Evolutionary conservation across 2,888 invertebrate species (phyloP), one percentile per base, ranked within the genome.

Genomic region (Drosophila robusta): DNA sequence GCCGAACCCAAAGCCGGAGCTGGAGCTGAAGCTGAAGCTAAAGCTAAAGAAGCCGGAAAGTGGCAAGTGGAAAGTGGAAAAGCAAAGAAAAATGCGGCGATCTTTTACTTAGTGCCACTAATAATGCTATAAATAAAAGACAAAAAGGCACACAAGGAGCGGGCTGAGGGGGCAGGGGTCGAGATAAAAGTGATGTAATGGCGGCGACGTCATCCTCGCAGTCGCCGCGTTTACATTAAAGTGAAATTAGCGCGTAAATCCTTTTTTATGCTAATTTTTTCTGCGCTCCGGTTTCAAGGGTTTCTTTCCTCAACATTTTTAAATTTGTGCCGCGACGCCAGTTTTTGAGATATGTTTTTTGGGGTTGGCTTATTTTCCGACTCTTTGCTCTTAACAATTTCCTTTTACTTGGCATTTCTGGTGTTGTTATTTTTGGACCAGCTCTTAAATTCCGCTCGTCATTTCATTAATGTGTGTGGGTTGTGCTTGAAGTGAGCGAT

Each of bases 161-260:
- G 1, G 6, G 29, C 6, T 9, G 36, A 12, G 16, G 32, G 24
- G 5, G 18, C 26, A 16, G 22, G 49, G 42, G 49, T 24, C 41
- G 45, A 83, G 83, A 84, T 84, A 87, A 84, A 84, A 84, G 86
- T 87, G 86, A 84, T 86, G 87, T 85, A 84, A 84, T 87, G 80
- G 86, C 80, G 60, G 73, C 77, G 77, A 87, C 83, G 83, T 85
- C 76, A 74, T 74, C 65, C 63, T 73, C 71, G 64, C 63, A 63
- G 77, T 75, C 66, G 78, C 63, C 54, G 80, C 46, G 68, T 63
- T 80, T 73, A 86, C 85, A 85, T 85, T 85, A 85, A 85, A 85
- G 87, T 86, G 80, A 85, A 85, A 85, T 85, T 85, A 85, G 85
- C 85, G 88, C 80, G 70, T 80, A 85, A 88, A 85, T 85, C 84